phyloP scores from a whole-genome alignment of 2,888 invertebrate genomes.

The Coelopa pilipes region DNA sequence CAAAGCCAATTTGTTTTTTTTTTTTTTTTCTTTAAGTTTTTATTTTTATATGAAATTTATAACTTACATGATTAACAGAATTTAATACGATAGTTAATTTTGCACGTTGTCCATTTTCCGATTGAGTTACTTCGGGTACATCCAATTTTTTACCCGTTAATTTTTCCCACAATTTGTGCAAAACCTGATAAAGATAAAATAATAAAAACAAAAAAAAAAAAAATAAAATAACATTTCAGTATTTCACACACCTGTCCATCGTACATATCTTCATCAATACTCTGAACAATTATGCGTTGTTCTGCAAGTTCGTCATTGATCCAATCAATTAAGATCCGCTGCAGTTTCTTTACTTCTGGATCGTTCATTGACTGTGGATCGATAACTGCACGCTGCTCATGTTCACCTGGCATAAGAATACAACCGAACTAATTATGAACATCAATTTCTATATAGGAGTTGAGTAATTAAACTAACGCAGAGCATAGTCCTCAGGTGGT shows the following conservation, averaged over 20 bases:
- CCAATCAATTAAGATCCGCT: conserved; percentile 93
- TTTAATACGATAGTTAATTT: conserved; percentile 90
- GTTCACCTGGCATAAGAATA: conserved; percentile 77
- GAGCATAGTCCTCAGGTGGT: conserved; percentile 91
- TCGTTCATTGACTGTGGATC: conserved; percentile 89
- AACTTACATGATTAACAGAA: conserved; percentile 82
- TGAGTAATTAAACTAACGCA: conserved; percentile 72
- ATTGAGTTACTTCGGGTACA: conserved; percentile 98
- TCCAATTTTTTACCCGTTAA: conserved; percentile 89
- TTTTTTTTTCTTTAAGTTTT: no score
- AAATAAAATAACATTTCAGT: no score
- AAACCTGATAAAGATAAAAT: conserved; percentile 68
- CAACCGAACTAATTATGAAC: background rate
- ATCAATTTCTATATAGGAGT: background rate
- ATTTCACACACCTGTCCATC: conserved; percentile 83
- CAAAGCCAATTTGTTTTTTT: conserved; percentile 33
- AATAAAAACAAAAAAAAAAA: no score
- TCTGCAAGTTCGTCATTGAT: conserved; percentile 97
- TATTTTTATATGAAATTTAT: no score
- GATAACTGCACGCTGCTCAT: conserved; percentile 96
- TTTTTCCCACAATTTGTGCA: conserved; percentile 82
- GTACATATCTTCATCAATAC: conserved; percentile 95
- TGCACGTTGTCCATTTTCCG: conserved; percentile 96
- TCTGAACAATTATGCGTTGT: conserved; percentile 96
- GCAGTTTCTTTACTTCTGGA: conserved; percentile 84